Conservation (phyloP, 2,797 vertebrate species). For the Sebastes elongatus region DNA sequence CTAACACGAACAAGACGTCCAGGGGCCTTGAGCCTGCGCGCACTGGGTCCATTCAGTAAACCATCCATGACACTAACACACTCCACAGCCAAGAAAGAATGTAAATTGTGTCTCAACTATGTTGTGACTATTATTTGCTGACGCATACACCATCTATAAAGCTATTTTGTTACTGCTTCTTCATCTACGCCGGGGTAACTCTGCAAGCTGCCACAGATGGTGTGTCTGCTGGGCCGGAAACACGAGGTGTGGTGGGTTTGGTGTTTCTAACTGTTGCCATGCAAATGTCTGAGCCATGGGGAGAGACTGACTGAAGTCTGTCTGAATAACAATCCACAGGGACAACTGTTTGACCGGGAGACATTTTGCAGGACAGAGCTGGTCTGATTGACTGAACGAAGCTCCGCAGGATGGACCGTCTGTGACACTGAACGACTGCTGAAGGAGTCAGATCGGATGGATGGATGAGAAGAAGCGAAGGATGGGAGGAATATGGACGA, state of each 20-base stretch:
- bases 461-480: background rate
- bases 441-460: background rate
- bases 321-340: constrained; percentile 39
- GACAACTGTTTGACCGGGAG: constrained; percentile 29
- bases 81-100: background rate
- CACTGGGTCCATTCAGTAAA: background rate
- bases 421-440: background rate
- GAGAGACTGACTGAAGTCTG: constrained; percentile 19
- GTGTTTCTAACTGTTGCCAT: constrained; percentile 54
- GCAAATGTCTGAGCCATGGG: constrained; percentile 20
- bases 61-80: background rate
- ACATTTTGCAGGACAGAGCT: constrained; percentile 1
- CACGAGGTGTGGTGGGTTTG: constrained; percentile 40
- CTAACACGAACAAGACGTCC: background rate
- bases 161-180: constrained; percentile 21
- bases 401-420: constrained; percentile 1
- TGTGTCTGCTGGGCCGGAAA: constrained; percentile 55
- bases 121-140: background rate
- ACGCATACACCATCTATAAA: constrained; percentile 6
- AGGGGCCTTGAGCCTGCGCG: background rate
- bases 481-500: background rate
- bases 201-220: constrained; percentile 59
- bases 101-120: constrained; percentile 2
- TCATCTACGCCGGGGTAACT: constrained; percentile 16
- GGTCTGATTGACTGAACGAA: constrained; percentile 21